phyloP scores from a whole-genome alignment of 2,113 vertebrate genomes.

The Pycnonotus jocosus region DNA sequence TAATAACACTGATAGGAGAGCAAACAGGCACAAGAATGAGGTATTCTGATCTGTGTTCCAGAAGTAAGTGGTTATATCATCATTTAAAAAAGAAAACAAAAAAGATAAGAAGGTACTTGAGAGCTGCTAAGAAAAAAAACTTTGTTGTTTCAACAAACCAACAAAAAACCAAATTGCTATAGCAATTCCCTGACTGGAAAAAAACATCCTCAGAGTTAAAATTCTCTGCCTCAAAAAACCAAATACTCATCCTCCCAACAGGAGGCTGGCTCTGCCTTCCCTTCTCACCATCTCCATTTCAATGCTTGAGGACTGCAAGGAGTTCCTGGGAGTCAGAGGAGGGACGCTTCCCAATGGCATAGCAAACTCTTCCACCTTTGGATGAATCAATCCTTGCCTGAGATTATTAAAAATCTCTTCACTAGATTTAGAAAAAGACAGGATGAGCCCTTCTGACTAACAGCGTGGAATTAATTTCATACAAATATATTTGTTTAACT shows the following conservation, averaged over 20 bases:
- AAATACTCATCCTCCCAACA: not conserved
- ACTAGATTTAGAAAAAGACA: not conserved
- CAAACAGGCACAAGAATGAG: not conserved
- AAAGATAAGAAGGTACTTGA: not conserved
- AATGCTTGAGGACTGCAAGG: accelerated
- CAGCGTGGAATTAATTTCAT: not conserved
- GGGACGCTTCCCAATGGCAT: accelerated
- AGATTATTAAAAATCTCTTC: not conserved
- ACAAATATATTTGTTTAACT: not conserved
- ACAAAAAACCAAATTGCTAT: not conserved
- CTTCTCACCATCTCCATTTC: not conserved
- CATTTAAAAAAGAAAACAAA: not conserved
- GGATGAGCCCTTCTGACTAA: not conserved
- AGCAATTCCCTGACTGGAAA: not conserved
- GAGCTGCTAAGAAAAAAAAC: not conserved
- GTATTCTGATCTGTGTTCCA: not conserved
- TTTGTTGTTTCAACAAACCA: not conserved
- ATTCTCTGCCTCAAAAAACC: not conserved
- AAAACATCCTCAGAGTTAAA: not conserved
- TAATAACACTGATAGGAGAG: not conserved
- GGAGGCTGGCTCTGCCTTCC: not conserved
- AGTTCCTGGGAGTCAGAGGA: not conserved
- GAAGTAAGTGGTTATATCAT: not conserved
- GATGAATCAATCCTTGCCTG: not conserved
- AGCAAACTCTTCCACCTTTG: not conserved